Evolutionary conservation across 2,113 vertebrate genomes (phyloP), one percentile per base, ranked within the genome.

Genomic region (Budorcas taxicolor): DNA sequence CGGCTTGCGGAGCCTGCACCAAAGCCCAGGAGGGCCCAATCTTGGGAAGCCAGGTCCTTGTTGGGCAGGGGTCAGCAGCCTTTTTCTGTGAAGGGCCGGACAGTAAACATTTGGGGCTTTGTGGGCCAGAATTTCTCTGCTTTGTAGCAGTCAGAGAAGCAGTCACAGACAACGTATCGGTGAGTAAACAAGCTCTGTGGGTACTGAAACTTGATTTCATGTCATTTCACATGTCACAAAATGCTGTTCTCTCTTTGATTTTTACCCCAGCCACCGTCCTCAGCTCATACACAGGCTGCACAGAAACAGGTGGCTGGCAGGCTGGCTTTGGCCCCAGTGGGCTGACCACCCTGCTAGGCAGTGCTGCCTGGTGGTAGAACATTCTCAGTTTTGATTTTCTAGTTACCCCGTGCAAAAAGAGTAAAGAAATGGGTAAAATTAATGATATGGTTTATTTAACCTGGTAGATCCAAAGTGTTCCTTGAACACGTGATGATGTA

Each of bases 331-430:
- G 57, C 57, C n/a, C 1, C 23, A 2, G 7, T n/a, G 4, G 16
- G 58, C 86, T 31, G 50, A 81, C 7, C 10, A 6, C 19, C 12
- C 6, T 0, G 7, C 16, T 1, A 33, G 60, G 6, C 43, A 0
- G 19, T 25, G 27, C 7, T 21, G n/a, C 74, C 33, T 9, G 10
- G 25, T 25, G 60, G 7, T 5, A 16, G 2, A 3, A 14, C 0
- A 29, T 33, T 50, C 33, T 52, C 19, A 3, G 17, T 67, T 25
- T 9, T 36, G 23, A 0, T 55, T 47, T 83, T 52, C 60, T 17
- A 8, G 43, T 23, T 5, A 60, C 17, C 31, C 25, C 8, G 6
- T 25, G n/a, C 9, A 27, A 29, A 81, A 43, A 47, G 40, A 58
- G 12, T 31, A 33, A 43, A 53, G 31, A 89, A 27, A 25, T 7